Conservation (phyloP, 2,113 vertebrate species). For the Neotoma lepida region DNA sequence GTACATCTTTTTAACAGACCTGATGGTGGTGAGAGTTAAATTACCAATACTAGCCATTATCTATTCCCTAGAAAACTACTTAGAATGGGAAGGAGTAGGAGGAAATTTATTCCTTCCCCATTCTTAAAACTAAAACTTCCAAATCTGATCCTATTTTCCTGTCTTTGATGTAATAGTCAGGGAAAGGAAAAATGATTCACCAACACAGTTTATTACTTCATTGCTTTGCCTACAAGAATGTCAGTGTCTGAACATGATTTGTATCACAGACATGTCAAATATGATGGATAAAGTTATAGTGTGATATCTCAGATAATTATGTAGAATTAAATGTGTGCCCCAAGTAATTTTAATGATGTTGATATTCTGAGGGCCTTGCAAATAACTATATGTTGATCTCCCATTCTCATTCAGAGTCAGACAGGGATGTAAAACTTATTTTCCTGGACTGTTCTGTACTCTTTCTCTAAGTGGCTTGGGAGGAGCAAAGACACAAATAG, state of each 20-base stretch:
- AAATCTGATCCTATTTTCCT: not conserved
- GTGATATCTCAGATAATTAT: not conserved
- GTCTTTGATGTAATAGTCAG: not conserved
- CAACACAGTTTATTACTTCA: not conserved
- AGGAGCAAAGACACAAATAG: not conserved
- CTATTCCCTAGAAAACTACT: not conserved
- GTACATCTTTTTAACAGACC: not conserved
- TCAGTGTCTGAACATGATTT: not conserved
- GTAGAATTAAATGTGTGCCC: not conserved
- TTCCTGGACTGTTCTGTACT: not conserved
- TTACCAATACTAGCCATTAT: not conserved
- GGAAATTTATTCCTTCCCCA: not conserved
- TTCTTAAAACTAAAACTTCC: not conserved
- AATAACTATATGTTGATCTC: not conserved
- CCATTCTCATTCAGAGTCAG: not conserved
- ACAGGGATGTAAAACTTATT: rapidly evolving
- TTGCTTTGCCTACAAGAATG: not conserved
- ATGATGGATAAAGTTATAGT: not conserved
- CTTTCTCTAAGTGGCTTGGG: not conserved
- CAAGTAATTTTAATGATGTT: not conserved
- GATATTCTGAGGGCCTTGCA: not conserved
- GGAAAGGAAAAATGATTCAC: not conserved
- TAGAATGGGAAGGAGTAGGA: rapidly evolving
- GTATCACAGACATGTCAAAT: not conserved
- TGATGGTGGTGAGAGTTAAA: rapidly evolving